Evolutionary conservation across 2,797 vertebrate genomes (phyloP), one percentile per base, ranked within the genome.

Genomic region (Setipinna tenuifilis): DNA sequence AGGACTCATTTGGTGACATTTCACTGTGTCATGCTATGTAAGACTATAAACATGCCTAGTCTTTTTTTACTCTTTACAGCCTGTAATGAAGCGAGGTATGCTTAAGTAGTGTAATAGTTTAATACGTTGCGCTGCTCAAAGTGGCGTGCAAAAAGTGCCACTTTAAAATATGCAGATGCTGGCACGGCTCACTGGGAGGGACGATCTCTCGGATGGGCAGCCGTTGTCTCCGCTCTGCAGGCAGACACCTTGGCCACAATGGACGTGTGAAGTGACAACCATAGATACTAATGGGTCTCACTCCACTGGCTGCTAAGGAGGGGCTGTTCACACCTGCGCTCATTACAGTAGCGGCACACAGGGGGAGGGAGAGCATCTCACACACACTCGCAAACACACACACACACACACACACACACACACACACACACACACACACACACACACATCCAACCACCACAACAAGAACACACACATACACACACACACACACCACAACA

Each of bases 211-310:
- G 83, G 85, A 88, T 83, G 71, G 84, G 83, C 83, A 81, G 83
- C 81, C 86, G 84, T 87, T 87, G 82, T 84, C 71, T 78, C 71
- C 78, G 85, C 85, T 86, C 65, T 87, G 89, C 83, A 84, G 85
- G 62, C 65, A 82, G 58, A 89, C 84, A 86, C 85, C 84, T 83
- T 75, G 48, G 65, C 58, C 82, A 88, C 85, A 86, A 87, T 85
- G 58, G 84, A 88, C 17, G 90, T 90, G 90, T 88, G 83, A 91
- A 89, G 89, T 88, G 88, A 82, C 75, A 83, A 85, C 89, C 68
- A 87, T 88, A 88, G 88, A 91, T 90, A 90, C 91, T 90, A 87
- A 87, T 86, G 83, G 88, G 85, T 89, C 87, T 89, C 87, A 84
- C 80, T 88, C 81, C 31, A 54, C 68, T 83, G 81, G 84, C 82